Conservation (phyloP, 1,140 invertebrate genomes). For the Pinna nobilis region DNA sequence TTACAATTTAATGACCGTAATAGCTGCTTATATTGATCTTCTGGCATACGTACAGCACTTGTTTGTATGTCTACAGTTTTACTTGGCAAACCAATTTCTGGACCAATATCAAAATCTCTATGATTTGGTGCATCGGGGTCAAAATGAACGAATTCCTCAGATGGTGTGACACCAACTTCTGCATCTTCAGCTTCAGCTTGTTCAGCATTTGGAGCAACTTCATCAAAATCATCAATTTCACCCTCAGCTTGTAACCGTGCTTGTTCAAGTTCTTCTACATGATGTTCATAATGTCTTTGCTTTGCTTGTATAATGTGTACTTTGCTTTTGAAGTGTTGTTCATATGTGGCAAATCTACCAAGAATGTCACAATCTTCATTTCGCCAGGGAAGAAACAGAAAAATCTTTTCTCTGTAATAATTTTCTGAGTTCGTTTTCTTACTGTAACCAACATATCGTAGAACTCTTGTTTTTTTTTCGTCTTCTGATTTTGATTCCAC, state of each 20-base stretch:
- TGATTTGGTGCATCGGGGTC: constrained; percentile 23
- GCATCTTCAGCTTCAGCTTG: neutral
- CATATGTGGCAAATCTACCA: neutral
- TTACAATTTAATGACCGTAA: constrained; percentile 26
- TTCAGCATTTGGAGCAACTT: neutral
- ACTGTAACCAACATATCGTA: constrained; percentile 17
- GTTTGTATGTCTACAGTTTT: constrained; percentile 19
- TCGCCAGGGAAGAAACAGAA: constrained; percentile 22
- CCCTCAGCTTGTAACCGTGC: neutral
- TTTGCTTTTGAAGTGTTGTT: neutral
- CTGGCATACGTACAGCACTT: constrained; percentile 10
- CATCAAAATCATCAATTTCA: neutral
- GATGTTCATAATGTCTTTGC: neutral
- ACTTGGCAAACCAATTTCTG: constrained; percentile 11
- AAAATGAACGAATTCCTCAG: constrained; percentile 29
- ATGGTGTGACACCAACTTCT: constrained; percentile 9
- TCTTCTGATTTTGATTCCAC: constrained; percentile 20
- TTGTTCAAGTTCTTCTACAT: constrained; percentile 2
- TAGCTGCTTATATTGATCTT: constrained; percentile 25
- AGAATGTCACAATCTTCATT: constrained; percentile 14
- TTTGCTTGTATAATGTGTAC: neutral
- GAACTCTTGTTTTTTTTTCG: constrained; percentile 2
- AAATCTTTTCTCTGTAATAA: constrained; percentile 17
- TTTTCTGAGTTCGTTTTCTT: constrained; percentile 18
- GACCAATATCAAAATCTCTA: constrained; percentile 27